These are phyloP conservation scores for Euplexia lucipara DNA, from an alignment of 2,888 invertebrate species.

Conservation along the genomic window DNA sequence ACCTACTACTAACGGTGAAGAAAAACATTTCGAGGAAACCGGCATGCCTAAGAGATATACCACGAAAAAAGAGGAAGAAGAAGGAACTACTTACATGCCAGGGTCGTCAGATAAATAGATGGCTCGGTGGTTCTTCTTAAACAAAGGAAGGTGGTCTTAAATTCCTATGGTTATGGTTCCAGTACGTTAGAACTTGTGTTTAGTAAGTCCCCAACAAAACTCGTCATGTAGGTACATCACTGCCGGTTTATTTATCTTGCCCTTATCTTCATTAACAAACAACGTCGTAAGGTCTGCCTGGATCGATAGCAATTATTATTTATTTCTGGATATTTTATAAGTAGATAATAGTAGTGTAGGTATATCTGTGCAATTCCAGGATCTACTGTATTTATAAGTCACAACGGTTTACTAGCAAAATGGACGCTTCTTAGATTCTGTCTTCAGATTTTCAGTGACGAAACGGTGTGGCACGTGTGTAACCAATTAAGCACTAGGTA, in stretches of 20 bases:
- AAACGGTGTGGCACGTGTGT: not conserved
- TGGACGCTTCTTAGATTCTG: not conserved
- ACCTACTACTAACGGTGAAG: too few relatives aligned
- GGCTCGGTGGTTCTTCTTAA: slow-evolving; percentile 1
- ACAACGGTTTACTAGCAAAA: too few relatives aligned
- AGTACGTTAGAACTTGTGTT: not conserved
- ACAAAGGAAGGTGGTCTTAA: not conserved
- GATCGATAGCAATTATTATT: slow-evolving; percentile 42
- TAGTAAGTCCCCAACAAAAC: slow-evolving; percentile 9
- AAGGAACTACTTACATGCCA: not conserved
- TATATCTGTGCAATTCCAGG: not conserved
- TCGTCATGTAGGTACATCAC: slow-evolving; percentile 19
- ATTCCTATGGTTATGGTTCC: not conserved
- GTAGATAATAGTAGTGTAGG: not conserved
- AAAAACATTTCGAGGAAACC: too few relatives aligned
- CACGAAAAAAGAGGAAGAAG: too few relatives aligned
- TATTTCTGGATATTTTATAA: slow-evolving; percentile 8
- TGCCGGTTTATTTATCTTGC: slow-evolving; percentile 30
- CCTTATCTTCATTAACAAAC: slow-evolving; percentile 39
- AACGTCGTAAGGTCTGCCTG: slow-evolving; percentile 42
- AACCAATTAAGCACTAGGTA: not conserved
- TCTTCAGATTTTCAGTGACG: not conserved
- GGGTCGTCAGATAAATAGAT: not conserved
- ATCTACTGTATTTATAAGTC: not conserved
- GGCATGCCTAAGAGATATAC: too few relatives aligned